These are phyloP conservation scores for Drosophila nasuta DNA, from an alignment of 1,140 invertebrate species.

Conservation along the genomic window DNA sequence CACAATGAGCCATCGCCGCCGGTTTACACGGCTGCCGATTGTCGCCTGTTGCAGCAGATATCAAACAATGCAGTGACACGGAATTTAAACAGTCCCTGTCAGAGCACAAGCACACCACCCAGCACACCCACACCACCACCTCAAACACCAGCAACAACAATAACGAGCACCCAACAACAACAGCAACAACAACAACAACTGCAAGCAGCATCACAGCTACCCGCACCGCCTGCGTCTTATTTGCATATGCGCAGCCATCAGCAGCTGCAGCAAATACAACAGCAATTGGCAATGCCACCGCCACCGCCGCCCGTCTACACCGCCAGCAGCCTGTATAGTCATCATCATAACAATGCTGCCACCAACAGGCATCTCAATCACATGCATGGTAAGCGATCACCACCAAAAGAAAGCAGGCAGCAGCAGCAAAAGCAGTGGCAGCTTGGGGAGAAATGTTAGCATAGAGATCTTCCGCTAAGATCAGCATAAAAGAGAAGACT, in stretches of 20 bases:
- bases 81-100: constrained; percentile 69
- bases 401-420: constrained; percentile 6
- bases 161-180: constrained; percentile 31
- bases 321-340: constrained; percentile 60
- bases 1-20: constrained; percentile 68
- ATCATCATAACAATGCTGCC: constrained; percentile 63
- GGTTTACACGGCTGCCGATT: constrained; percentile 81
- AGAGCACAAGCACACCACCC: constrained; percentile 68
- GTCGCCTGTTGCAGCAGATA: constrained; percentile 77
- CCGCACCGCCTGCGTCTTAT: constrained; percentile 60
- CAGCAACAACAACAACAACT: constrained; percentile 36
- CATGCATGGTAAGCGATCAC: constrained; percentile 67
- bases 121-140: constrained; percentile 71
- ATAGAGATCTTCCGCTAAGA: background rate
- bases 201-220: constrained; percentile 58
- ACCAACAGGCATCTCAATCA: constrained; percentile 61
- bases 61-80: constrained; percentile 82
- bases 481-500: too few species aligned
- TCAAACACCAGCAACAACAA: constrained; percentile 31
- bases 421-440: constrained; percentile 2
- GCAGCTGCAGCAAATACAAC: constrained; percentile 57
- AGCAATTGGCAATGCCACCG: constrained; percentile 73
- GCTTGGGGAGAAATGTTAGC: background rate
- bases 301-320: constrained; percentile 73
- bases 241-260: constrained; percentile 66